Base-by-base conservation (phyloP, 2,888 invertebrate species). In the Drosophila fulvimacula region DNA sequence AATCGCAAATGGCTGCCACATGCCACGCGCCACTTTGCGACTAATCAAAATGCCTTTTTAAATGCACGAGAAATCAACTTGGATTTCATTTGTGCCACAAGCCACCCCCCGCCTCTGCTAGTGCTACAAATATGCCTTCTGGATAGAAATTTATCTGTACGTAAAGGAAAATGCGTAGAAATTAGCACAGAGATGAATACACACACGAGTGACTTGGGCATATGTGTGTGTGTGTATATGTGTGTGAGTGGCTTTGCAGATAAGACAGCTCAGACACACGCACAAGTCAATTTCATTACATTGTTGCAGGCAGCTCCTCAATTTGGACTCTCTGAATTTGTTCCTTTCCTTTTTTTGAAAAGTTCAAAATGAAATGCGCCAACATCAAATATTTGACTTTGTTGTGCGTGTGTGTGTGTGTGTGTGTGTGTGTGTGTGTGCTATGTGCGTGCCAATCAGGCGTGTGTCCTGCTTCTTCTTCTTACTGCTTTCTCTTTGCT, bases 11-110 rank as follows among this genome's bases (percentile, higher is more conserved):
- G 83, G 67, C 82, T 64, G 77, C 41, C 57, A 65, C 46, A 62
- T 76, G 71, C 81, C 82, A 70, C 76, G 58, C 70, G 84, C 72
- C 83, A 79, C 79, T 81, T 81, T 68, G 69, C 65, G 70, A 79
- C 87, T 88, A 88, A 88, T 85, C 84, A 83, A 85, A 85, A 85
- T 88, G 89, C 87, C 87, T 88, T 86, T 86, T 88, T 86, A 81
- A 85, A 83, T 86, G 84, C 77, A 75, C 66, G 51, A 64, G 89
- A 72, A 86, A 88, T 88, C 87, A 84, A 84, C 70, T 81, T 77
- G 82, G 71, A 64, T 85, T 80, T 79, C 60, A 63, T 82, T 74
- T 64, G 41, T 41, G 49, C 24, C 34, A n/a, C 21, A n/a, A 7
- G 6, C 5, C 27, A 46, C 15, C 24, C 27, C 7, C 1, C 13